Evolutionary conservation across 2,888 invertebrate species (phyloP).

Genomic region (Acanthosepion esculentum): DNA sequence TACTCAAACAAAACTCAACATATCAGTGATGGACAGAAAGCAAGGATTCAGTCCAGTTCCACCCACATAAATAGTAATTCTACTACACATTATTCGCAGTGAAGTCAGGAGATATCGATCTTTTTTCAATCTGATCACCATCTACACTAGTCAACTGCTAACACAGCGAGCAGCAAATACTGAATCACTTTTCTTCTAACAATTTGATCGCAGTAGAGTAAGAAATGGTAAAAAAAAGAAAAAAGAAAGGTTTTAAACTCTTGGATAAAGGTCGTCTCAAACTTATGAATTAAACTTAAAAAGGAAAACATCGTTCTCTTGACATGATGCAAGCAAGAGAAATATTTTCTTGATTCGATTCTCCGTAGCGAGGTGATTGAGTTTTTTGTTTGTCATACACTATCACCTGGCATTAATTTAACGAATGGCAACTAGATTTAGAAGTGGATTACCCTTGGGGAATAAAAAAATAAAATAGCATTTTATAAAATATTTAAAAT

Average conservation of each 20-base stretch:
- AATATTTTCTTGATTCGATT: background rate
- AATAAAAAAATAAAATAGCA: no score
- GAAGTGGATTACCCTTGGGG: no score
- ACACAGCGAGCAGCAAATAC: background rate
- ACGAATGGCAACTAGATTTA: no score
- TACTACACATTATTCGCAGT: background rate
- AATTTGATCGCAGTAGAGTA: background rate
- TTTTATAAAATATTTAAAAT: no score
- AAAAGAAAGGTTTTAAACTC: background rate
- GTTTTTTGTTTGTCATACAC: background rate
- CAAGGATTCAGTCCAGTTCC: background rate
- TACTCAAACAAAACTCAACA: no score
- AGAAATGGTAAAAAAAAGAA: background rate
- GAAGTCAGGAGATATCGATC: slow-evolving; percentile 1
- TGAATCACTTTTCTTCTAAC: background rate
- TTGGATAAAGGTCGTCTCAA: background rate
- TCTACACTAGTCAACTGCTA: background rate
- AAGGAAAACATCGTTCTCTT: background rate
- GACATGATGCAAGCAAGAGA: background rate
- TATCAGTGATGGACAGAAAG: background rate
- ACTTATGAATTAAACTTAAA: background rate
- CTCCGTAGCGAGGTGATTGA: background rate
- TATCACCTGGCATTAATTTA: background rate
- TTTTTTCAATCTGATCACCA: slow-evolving; percentile 23
- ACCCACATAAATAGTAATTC: background rate